Conservation (phyloP, 2,113 vertebrate genomes). For the Thinocorus orbignyianus region DNA sequence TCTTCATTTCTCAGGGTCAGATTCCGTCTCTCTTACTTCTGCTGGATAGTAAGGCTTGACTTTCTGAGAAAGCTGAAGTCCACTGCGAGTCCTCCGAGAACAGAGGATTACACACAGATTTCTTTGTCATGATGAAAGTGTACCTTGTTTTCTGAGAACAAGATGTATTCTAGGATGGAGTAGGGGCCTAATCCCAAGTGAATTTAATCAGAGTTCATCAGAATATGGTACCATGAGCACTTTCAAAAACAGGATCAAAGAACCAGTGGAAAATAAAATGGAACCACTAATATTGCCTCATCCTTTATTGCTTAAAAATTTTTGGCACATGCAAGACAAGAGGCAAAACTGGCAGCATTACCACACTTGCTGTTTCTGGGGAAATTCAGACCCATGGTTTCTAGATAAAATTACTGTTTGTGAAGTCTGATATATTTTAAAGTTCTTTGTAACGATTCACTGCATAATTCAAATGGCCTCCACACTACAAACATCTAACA, state of each 20-base stretch:
- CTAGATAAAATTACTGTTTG: constrained; percentile 30
- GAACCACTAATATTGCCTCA: neutral
- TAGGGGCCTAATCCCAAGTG: neutral
- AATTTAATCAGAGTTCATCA: neutral
- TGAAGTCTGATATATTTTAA: constrained; percentile 31
- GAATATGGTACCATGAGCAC: neutral
- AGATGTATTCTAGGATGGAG: neutral
- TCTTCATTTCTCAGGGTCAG: neutral
- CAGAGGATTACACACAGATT: neutral
- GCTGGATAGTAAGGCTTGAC: neutral
- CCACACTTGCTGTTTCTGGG: neutral
- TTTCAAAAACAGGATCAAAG: neutral
- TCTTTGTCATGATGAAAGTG: neutral
- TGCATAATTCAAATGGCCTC: constrained; percentile 30
- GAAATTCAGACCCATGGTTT: neutral
- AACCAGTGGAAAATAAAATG: neutral
- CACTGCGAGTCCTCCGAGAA: neutral
- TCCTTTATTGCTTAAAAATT: neutral
- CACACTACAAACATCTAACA: constrained; percentile 8
- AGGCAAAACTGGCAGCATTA: neutral
- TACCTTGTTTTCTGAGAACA: neutral
- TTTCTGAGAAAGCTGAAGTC: neutral
- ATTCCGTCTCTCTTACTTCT: neutral
- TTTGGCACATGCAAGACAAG: neutral
- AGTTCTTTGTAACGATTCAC: constrained; percentile 14